A percentile compares a stretch with the other conserved stretches of the same genome.
phyloP scores from a whole-genome alignment of 2,797 vertebrate genomes.

The Hipposideros larvatus region DNA sequence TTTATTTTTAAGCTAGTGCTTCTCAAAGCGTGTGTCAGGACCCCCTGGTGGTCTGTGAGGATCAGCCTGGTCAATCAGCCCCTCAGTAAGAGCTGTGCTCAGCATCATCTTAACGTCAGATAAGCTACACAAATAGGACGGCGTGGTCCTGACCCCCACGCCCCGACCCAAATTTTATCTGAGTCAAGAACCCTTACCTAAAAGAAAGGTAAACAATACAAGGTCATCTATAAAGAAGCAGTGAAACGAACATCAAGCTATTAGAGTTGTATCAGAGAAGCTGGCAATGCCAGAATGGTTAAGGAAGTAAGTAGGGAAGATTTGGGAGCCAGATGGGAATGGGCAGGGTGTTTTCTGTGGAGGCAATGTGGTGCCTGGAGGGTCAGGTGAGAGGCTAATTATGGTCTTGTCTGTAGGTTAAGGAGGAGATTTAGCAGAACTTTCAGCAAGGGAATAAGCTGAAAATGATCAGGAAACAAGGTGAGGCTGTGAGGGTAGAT shows the following conservation, averaged over 20 bases:
- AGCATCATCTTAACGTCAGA: background rate
- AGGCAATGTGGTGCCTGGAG: background rate
- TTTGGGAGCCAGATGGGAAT: background rate
- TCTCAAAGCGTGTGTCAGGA: constrained; percentile 40
- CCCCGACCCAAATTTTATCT: background rate
- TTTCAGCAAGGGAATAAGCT: background rate
- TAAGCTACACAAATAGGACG: background rate
- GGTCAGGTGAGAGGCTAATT: background rate
- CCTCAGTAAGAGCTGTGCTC: background rate
- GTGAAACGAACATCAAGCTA: background rate
- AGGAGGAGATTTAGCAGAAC: background rate
- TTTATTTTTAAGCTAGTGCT: constrained; percentile 20
- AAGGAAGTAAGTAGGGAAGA: background rate
- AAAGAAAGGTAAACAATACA: background rate
- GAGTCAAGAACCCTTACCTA: background rate
- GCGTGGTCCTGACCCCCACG: background rate
- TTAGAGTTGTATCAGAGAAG: background rate
- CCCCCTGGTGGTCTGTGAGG: background rate
- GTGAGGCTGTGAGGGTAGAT: background rate
- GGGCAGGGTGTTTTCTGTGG: background rate
- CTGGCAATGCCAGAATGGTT: background rate
- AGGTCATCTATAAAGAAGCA: background rate
- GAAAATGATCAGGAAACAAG: constrained; percentile 59
- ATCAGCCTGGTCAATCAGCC: background rate
- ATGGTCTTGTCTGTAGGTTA: constrained; percentile 24